Evolutionary conservation across 1,140 invertebrate species (phyloP), one percentile per base, ranked within the genome.

Genomic region (Brachionus manjavacas): DNA sequence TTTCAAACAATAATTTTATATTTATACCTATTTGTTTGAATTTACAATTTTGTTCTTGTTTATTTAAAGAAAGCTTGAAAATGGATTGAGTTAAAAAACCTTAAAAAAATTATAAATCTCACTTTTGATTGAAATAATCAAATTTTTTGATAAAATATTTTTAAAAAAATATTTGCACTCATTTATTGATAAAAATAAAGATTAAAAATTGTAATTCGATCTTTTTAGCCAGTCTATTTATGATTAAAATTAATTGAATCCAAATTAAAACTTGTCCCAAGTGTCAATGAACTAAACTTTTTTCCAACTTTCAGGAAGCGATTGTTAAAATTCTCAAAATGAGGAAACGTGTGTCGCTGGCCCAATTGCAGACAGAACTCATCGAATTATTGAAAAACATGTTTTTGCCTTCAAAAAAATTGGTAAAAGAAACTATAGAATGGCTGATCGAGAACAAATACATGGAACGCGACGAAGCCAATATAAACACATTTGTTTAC

Each of bases 401-500:
- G 96, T 99, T 99, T 91, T 90, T 98, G 86, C 97, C 97, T 39
- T 96, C 95, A 85, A 97, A 97, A 90, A 98, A 98, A 90, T 95
- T 99, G 93, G 98, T 99, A 86, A 99, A 99, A 91, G 96, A 99
- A 91, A 97, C 99, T 91, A 93, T 99, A 41, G 97, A 99, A 90
- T 99, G 96, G 96, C 92, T 99, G 9, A 99, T 99, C 86, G 97
- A 99, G 91, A 95, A 98, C 88, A 97, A 98, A 89, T 99, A 98
- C 89, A 97, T 99, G 93, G 91, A 92, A 84, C 92, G 97, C 85
- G 96, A 98, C 89, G 96, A 98, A 87, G 95, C 96, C 86, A 95
- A 98, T 89, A 97, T 98, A 87, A 98, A 98, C 90, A 95, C 94
- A 87, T 99, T 98, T 92, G 95, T 97, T 87, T 99, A 99, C 90